Conservation (phyloP, 1,140 invertebrate species). For the Drosophila kepulauana region DNA sequence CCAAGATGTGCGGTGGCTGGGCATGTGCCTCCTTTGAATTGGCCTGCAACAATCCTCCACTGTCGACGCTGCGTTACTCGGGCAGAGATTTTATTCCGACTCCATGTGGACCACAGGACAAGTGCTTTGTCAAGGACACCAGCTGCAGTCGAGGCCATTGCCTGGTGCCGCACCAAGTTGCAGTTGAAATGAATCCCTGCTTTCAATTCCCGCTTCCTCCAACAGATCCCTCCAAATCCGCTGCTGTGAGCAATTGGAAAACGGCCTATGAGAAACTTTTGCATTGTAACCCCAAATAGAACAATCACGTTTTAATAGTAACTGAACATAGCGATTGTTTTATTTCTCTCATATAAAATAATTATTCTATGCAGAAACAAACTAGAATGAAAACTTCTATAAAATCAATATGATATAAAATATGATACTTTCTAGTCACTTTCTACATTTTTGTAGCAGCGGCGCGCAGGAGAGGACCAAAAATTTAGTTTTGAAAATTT, state of each 20-base stretch:
- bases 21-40: constrained; percentile 62
- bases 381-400: too few species aligned
- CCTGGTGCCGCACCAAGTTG: constrained; percentile 25
- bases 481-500: too few species aligned
- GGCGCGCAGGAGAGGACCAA: too few species aligned
- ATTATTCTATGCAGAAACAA: too few species aligned
- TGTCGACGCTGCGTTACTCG: constrained; percentile 63
- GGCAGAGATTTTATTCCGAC: constrained; percentile 66
- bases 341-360: too few species aligned
- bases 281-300: not conserved
- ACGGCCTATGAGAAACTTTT: constrained; percentile 8
- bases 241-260: constrained; percentile 17
- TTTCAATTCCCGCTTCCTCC: not conserved
- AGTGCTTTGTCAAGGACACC: constrained; percentile 51
- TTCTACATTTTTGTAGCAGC: too few species aligned
- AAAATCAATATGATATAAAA: too few species aligned
- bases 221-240: not conserved
- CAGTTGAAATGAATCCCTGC: constrained; percentile 16
- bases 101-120: constrained; percentile 59
- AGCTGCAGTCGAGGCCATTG: constrained; percentile 49
- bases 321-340: too few species aligned
- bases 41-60: constrained; percentile 59
- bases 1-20: constrained; percentile 69
- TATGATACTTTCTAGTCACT: too few species aligned
- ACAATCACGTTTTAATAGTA: too few species aligned